These are phyloP conservation scores for Drosophila putrida DNA, from an alignment of 2,888 invertebrate genomes.

Conservation along the genomic window DNA sequence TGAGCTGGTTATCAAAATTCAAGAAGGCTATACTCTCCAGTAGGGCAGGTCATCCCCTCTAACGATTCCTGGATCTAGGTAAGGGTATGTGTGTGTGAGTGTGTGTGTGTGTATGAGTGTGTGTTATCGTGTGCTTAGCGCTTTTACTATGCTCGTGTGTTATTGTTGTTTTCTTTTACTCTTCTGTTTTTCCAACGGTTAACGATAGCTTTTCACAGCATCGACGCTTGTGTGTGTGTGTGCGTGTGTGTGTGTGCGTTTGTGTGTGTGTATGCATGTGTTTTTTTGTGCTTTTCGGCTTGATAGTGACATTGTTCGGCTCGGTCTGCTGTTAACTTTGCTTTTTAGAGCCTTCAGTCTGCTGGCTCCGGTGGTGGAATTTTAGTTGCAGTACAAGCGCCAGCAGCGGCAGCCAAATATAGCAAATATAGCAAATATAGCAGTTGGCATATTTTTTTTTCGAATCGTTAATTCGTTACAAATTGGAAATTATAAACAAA, in stretches of 20 bases:
- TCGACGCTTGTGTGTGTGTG: conserved; percentile 27
- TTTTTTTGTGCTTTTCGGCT: conserved; percentile 37
- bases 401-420: conserved; percentile 54
- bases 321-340: conserved; percentile 46
- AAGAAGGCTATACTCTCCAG: conserved; percentile 23
- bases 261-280: conserved; percentile 13
- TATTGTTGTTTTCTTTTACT: conserved; percentile 53
- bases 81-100: conserved; percentile 6
- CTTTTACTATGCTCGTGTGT: conserved; percentile 45
- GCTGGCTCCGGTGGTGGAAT: conserved; percentile 51
- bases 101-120: conserved; percentile 16
- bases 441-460: conserved; percentile 7
- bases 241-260: conserved; percentile 10
- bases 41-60: conserved; percentile 42
- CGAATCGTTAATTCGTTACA: neutral
- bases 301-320: conserved; percentile 62
- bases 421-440: too few species aligned
- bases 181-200: conserved; percentile 31
- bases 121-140: conserved; percentile 34
- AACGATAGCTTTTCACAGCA: conserved; percentile 42
- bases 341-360: conserved; percentile 51
- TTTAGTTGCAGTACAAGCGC: conserved; percentile 58
- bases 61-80: neutral
- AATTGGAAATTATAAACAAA: conserved; percentile 46
- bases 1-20: conserved; percentile 14